Percentiles rank a stretch among this genome's conserved stretches.
phyloP scores from a whole-genome alignment of 2,113 vertebrate genomes.

The Etheostoma spectabile region DNA sequence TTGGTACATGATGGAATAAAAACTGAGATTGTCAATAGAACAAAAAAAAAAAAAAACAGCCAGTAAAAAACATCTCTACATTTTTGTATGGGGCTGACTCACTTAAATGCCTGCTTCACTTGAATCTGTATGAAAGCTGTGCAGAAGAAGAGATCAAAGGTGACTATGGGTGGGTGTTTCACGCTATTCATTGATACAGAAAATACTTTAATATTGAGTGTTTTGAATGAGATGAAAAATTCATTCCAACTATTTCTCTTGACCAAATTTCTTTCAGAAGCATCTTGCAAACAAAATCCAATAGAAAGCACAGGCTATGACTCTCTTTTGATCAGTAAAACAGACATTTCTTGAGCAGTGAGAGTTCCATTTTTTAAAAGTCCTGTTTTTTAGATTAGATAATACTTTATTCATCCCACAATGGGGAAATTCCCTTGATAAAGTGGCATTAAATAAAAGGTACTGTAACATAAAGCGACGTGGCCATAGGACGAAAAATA shows the following conservation, averaged over 20 bases:
- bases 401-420: too few relatives aligned
- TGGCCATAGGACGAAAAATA: too few relatives aligned
- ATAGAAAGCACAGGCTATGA: not conserved
- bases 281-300: not conserved
- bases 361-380: not conserved
- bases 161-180: constrained; percentile 61
- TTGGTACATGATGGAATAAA: not conserved
- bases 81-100: constrained; percentile 59
- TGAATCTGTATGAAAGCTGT: constrained; percentile 54
- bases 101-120: constrained; percentile 54
- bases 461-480: too few relatives aligned
- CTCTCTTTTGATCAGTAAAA: not conserved
- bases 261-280: constrained; percentile 4
- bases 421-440: too few relatives aligned
- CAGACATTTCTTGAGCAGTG: not conserved
- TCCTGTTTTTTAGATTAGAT: not conserved
- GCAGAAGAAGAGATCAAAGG: constrained; percentile 61
- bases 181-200: constrained; percentile 69
- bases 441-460: too few relatives aligned
- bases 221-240: constrained; percentile 64
- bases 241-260: constrained; percentile 25
- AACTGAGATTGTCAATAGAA: constrained; percentile 23
- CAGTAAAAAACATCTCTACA: constrained; percentile 5
- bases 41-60: not conserved
- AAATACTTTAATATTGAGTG: constrained; percentile 30